Base-by-base conservation (phyloP, 2,888 invertebrate genomes). In the Seira ritae region DNA sequence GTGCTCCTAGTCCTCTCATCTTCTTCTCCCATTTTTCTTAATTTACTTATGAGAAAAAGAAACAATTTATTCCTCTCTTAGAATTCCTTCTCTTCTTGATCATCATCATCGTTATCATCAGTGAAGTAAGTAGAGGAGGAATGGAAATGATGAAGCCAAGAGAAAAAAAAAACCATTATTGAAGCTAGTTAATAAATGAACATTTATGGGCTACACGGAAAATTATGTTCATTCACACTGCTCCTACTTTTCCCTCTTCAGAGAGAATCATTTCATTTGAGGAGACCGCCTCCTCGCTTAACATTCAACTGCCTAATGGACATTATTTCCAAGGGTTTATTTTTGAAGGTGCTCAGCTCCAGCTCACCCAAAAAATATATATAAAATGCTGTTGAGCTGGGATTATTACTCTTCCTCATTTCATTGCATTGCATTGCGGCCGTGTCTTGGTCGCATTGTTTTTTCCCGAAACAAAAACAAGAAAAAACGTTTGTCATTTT, bases 181-280 rank as follows among this genome's bases (percentile, higher is more conserved):
- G 66, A n/a, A 67, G 42, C 74, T 67, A 67, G 70, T 65, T 82
- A 82, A 77, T 82, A 77, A 72, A 78, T 78, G 83, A 83, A 83
- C 83, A 83, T 83, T 83, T 83, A 83, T 83, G 83, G 68, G 83
- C 70, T 78, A 70, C 78, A 70, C 62, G 50, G 65, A 62, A 70
- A 76, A 60, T 75, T 42, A 62, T 78, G 78, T 66, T 65, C 46
- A 62, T 62, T 70, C 78, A 78, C 69, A 69, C 75, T 81, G 74
- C 66, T 65, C 66, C 65, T 70, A 60, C 68, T 65, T 80, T 68
- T 68, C 31, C 17, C 68, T 68, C 22, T 20, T 31, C 31, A 31
- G n/a, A 31, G 31, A 31, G 31, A 31, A 31, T 31, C 31, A 31
- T 31, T 31, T 31, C 31, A 31, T 31, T 31, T 31, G 31, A 31